These are phyloP conservation scores for Botrylloides violaceus DNA, from an alignment of 23 tunicate species.

Conservation along the genomic window DNA sequence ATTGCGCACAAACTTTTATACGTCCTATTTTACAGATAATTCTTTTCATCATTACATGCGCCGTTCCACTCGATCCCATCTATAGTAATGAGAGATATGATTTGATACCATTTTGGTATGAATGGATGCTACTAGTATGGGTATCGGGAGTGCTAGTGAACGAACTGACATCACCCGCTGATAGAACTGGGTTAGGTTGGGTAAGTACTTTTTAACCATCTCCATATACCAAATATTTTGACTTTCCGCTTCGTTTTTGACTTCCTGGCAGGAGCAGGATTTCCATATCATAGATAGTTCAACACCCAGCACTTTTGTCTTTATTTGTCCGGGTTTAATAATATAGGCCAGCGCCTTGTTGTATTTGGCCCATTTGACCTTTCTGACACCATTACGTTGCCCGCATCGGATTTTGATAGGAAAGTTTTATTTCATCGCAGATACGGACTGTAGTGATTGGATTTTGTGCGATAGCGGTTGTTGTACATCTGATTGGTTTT, in stretches of 20 bases:
- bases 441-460: slow-evolving; percentile 36
- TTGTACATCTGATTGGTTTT: slow-evolving; percentile 64
- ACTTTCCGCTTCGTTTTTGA: too few relatives aligned
- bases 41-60: slow-evolving; percentile 71
- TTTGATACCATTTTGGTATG: slow-evolving; percentile 64
- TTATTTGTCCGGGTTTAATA: too few relatives aligned
- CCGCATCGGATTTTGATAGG: too few relatives aligned
- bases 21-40: not conserved
- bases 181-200: slow-evolving; percentile 65
- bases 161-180: slow-evolving; percentile 63
- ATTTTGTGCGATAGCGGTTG: slow-evolving; percentile 63
- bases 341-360: too few relatives aligned
- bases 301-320: too few relatives aligned
- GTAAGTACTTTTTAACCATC: slow-evolving; percentile 40
- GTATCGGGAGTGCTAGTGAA: slow-evolving; percentile 82
- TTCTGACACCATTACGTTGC: too few relatives aligned
- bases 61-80: slow-evolving; percentile 79
- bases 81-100: slow-evolving; percentile 38
- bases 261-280: too few relatives aligned
- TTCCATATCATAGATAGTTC: too few relatives aligned
- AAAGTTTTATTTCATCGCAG: too few relatives aligned
- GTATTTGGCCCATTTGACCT: too few relatives aligned
- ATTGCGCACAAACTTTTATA: too few relatives aligned
- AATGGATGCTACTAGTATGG: slow-evolving; percentile 83
- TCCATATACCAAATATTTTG: not conserved